Percentiles rank a stretch among this genome's conserved stretches.
Conservation (phyloP, 23 tunicate species). For the Corella eumyota region DNA sequence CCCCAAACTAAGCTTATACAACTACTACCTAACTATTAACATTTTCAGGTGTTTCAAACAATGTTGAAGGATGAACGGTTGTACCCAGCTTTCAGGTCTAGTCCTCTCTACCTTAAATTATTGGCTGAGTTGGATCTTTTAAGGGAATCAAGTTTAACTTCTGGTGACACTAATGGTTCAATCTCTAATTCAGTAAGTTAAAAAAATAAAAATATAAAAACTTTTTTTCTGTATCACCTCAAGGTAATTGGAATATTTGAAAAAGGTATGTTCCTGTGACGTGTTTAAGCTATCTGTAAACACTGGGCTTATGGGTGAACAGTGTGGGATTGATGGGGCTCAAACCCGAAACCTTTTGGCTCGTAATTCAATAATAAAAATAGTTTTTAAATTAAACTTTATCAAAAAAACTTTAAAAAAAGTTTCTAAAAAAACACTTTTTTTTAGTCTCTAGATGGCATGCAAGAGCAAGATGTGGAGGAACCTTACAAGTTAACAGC, state of each 20-base stretch:
- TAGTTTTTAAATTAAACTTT: no score
- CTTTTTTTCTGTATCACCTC: no score
- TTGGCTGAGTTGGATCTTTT: conserved; percentile 84
- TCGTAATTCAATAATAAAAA: no score
- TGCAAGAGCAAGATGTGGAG: conserved; percentile 7
- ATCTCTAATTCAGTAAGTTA: conserved; percentile 40
- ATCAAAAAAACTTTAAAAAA: no score
- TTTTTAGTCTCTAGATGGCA: conserved; percentile 37
- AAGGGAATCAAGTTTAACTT: conserved; percentile 61
- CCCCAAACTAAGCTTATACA: not conserved
- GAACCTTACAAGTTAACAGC: conserved; percentile 53
- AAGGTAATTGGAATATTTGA: no score
- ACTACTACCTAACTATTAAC: not conserved
- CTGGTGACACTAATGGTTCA: conserved; percentile 61
- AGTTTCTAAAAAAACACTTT: not conserved
- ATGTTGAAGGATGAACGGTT: conserved; percentile 72
- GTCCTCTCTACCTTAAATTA: conserved; percentile 42
- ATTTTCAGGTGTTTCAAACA: conserved; percentile 31
- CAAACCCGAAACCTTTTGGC: no score
- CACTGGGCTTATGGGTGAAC: no score
- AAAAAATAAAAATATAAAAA: not conserved
- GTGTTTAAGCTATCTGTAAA: no score
- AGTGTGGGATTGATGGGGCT: no score
- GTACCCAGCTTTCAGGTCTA: conserved; percentile 77
- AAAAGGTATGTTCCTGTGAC: no score